A percentile compares a stretch with the other conserved stretches of the same genome.
phyloP scores from a whole-genome alignment of 2,113 vertebrate genomes.

The Heptranchias perlo region DNA sequence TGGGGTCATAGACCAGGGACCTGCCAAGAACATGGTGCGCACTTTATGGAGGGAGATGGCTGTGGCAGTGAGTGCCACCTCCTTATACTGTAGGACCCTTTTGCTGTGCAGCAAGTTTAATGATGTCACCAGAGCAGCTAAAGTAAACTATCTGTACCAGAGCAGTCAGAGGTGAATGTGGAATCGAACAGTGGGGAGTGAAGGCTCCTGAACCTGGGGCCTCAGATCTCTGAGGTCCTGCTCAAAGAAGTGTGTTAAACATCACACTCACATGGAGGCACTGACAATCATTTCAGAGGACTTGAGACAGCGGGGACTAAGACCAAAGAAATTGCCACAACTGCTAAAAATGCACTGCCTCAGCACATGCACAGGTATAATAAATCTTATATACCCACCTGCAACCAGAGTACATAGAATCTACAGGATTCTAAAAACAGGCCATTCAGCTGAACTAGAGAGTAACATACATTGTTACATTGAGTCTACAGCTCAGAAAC shows the following conservation, averaged over 20 bases:
- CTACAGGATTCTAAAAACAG: background rate
- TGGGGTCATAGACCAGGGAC: background rate
- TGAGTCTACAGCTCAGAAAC: too few relatives aligned
- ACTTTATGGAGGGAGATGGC: background rate
- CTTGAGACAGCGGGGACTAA: background rate
- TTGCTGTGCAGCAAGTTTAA: background rate
- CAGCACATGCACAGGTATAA: background rate
- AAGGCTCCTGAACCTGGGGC: background rate
- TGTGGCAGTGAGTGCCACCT: background rate
- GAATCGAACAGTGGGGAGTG: background rate
- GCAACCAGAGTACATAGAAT: background rate
- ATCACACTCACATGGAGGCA: background rate
- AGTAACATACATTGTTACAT: too few relatives aligned
- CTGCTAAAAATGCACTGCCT: background rate
- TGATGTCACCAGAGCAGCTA: background rate
- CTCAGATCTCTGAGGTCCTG: background rate
- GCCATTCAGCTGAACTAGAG: background rate
- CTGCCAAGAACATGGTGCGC: background rate
- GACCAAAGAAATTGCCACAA: background rate
- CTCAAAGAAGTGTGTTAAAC: background rate
- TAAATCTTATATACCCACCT: background rate
- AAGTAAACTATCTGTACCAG: background rate
- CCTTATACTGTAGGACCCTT: background rate
- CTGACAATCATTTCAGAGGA: background rate
- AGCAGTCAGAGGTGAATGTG: background rate